Conservation (phyloP, 2,113 vertebrate genomes). For the Amphiprion ocellaris region DNA sequence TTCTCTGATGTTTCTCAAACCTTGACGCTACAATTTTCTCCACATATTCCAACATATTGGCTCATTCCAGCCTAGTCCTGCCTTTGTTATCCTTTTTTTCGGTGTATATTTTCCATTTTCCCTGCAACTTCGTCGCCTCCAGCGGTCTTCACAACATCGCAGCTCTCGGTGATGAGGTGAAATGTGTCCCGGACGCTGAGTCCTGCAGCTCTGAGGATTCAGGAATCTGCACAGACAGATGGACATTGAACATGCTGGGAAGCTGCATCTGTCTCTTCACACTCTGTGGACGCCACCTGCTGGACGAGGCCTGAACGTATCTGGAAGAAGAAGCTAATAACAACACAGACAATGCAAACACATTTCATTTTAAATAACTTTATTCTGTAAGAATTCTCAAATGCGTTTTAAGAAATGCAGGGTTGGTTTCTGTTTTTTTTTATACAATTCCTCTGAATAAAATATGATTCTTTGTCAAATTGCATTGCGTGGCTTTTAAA, state of each 20-base stretch:
- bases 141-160: too few species aligned
- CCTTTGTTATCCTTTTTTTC: too few species aligned
- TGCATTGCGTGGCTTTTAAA: slow-evolving; percentile 77
- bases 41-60: too few species aligned
- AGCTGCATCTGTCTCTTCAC: not conserved
- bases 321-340: not conserved
- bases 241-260: not conserved
- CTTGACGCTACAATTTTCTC: too few species aligned
- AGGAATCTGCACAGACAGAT: not conserved
- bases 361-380: slow-evolving; percentile 82
- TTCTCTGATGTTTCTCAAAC: too few species aligned
- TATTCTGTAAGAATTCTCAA: slow-evolving; percentile 83
- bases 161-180: too few species aligned
- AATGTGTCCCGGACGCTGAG: not conserved
- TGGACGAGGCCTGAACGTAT: slow-evolving; percentile 20
- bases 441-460: slow-evolving; percentile 82
- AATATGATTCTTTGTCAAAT: slow-evolving; percentile 80
- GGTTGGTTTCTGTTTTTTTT: slow-evolving; percentile 71
- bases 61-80: too few species aligned
- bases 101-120: too few species aligned
- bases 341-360: too few species aligned
- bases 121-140: too few species aligned
- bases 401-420: slow-evolving; percentile 76
- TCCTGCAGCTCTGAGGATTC: not conserved
- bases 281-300: slow-evolving; percentile 53